Percentiles rank a stretch among this genome's conserved stretches.
phyloP scores from a whole-genome alignment of 2,113 vertebrate species.

The Lynx canadensis region DNA sequence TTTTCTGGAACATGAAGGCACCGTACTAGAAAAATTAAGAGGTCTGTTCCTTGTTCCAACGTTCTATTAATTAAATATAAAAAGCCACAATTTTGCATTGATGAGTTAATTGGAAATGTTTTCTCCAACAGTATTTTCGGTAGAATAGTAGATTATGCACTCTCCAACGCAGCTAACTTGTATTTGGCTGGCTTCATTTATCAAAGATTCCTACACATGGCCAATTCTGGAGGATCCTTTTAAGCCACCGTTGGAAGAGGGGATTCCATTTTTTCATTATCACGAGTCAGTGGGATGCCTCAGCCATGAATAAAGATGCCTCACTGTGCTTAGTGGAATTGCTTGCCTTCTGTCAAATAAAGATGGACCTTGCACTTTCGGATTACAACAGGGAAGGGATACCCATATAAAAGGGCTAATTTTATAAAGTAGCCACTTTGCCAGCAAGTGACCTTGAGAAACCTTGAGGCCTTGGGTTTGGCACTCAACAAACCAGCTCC shows the following conservation, averaged over 20 bases:
- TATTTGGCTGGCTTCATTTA: neutral
- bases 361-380: neutral
- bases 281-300: neutral
- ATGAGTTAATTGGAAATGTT: neutral
- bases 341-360: neutral
- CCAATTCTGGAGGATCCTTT: neutral
- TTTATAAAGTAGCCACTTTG: neutral
- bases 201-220: neutral
- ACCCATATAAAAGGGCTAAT: neutral
- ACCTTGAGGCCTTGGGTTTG: neutral
- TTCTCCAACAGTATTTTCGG: slow-evolving; percentile 27
- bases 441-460: neutral
- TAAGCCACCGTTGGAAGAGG: neutral
- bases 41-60: neutral
- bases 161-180: neutral
- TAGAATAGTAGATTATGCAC: neutral
- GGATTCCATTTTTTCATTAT: neutral
- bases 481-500: neutral
- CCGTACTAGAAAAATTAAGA: neutral
- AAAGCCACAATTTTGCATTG: neutral
- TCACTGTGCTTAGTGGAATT: neutral
- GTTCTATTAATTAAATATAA: neutral
- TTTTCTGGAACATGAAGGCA: slow-evolving; percentile 17
- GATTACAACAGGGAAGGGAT: neutral
- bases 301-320: neutral